Percentiles rank a stretch among this genome's conserved stretches.
phyloP scores from a whole-genome alignment of 2,113 vertebrate genomes.

The Plectropomus leopardus region DNA sequence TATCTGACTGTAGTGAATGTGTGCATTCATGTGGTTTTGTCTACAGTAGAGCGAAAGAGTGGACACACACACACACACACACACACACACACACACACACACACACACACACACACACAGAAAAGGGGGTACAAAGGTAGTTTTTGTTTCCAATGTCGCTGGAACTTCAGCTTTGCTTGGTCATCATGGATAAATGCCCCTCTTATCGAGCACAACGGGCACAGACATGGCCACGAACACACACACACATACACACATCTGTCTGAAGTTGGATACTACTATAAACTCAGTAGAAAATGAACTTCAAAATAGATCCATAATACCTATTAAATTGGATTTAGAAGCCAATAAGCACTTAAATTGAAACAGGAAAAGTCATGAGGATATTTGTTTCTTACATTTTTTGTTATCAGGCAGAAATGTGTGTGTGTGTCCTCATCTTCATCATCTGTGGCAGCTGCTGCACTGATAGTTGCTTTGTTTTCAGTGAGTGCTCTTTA shows the following conservation, averaged over 20 bases:
- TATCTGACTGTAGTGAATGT: slow-evolving; percentile 63
- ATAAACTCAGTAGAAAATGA: not conserved
- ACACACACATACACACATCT: slow-evolving; percentile 7
- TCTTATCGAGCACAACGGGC: slow-evolving; percentile 74
- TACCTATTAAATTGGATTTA: not conserved
- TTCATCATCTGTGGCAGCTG: slow-evolving; percentile 77
- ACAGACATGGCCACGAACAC: slow-evolving; percentile 32
- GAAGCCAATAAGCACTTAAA: not conserved
- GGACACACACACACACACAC: slow-evolving; percentile 40
- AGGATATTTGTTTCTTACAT: not conserved
- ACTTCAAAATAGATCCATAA: slow-evolving; percentile 2
- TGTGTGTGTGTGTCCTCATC: slow-evolving; percentile 20
- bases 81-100: slow-evolving; percentile 45
- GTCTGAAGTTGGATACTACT: not conserved
- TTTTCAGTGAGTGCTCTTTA: slow-evolving; percentile 79
- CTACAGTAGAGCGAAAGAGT: slow-evolving; percentile 44
- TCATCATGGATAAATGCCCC: slow-evolving; percentile 79
- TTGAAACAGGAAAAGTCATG: not conserved
- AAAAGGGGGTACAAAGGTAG: slow-evolving; percentile 71
- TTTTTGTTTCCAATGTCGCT: slow-evolving; percentile 71
- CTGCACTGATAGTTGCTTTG: slow-evolving; percentile 72
- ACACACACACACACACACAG: slow-evolving; percentile 43
- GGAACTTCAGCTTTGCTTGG: slow-evolving; percentile 76
- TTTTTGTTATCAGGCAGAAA: not conserved
- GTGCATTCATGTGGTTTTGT: slow-evolving; percentile 68